Base-by-base conservation (phyloP, 2,113 vertebrate genomes). In the Platichthys flesus region DNA sequence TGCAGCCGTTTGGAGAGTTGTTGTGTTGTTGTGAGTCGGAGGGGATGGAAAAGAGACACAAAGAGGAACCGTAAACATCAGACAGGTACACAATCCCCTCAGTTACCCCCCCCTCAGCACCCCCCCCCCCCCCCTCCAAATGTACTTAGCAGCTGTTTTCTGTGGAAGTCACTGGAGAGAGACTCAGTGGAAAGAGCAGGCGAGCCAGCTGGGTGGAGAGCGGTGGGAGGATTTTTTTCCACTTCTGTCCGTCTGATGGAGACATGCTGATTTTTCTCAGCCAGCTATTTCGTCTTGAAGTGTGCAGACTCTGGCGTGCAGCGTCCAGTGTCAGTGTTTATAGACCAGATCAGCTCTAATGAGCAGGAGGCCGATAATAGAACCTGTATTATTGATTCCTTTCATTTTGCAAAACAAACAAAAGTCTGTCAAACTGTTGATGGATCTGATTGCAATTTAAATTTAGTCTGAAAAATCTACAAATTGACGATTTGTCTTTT, bases 91-190 rank as follows among this genome's bases (percentile, higher is more conserved):
- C 78, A 51, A 5, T 42, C 78, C 68, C 28, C 37, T 58, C 55
- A 31, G 71, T 51, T 84, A 13, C 65, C 26, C 57, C 55, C 45
- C 23, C 60, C 24, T 24, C 18, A 12, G 5, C 51, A n/a, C 8
- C 24, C 7, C 56, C 40, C 3, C 4, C 0, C 13, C 15, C 23
- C 35, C 4, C 62, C 35, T 2, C 52, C 54, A 85, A 88, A 93
- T 93, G 85, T 62, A 74, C 80, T 89, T 78, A 87, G 89, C 93
- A 93, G 91, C 91, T 93, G 92, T 83, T 87, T 51, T 83, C 72
- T 85, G 71, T 72, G 81, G 85, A 83, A 87, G 78, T 83, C 82
- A 63, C 81, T 65, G 82, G 86, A 90, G 85, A 82, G 67, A 69
- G 65, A 63, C 74, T 76, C 42, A 16, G 78, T 84, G 92, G 91